These are phyloP conservation scores for Avahi laniger DNA, from an alignment of 2,797 vertebrate species.

Conservation along the genomic window DNA sequence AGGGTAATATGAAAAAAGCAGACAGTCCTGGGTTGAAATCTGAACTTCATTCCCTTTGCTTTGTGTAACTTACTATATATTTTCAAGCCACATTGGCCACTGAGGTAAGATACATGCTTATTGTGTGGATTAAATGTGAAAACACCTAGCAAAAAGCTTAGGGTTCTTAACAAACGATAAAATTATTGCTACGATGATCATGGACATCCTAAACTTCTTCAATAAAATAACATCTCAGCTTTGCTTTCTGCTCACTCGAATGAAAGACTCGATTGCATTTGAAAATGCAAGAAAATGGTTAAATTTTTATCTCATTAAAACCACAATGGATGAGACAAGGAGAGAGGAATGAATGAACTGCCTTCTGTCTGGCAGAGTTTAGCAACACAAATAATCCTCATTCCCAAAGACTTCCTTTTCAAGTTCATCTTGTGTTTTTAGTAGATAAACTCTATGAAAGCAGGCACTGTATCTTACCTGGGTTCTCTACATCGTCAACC, in stretches of 20 bases:
- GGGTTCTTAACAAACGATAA: background rate
- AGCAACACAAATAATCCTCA: background rate
- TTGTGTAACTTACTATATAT: background rate
- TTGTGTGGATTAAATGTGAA: background rate
- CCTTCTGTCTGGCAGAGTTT: background rate
- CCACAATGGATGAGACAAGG: background rate
- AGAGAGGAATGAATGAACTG: background rate
- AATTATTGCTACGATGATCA: background rate
- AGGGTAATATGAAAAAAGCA: background rate
- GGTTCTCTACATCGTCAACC: background rate
- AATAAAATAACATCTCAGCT: background rate
- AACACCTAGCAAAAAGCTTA: background rate
- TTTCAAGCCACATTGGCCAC: background rate
- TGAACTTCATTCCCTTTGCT: background rate
- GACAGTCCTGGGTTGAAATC: background rate
- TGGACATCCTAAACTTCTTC: background rate
- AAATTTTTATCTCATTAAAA: conserved; percentile 3
- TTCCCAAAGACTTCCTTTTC: background rate
- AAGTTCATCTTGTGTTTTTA: background rate
- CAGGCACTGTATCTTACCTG: background rate
- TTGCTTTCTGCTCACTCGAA: background rate
- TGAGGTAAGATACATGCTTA: background rate
- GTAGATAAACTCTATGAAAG: background rate
- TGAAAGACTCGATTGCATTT: background rate
- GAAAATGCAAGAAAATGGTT: conserved; percentile 2